Percentiles rank a stretch among this genome's conserved stretches.
phyloP scores from a whole-genome alignment of 2,113 vertebrate species.

The Ptychochromis oligacanthus region DNA sequence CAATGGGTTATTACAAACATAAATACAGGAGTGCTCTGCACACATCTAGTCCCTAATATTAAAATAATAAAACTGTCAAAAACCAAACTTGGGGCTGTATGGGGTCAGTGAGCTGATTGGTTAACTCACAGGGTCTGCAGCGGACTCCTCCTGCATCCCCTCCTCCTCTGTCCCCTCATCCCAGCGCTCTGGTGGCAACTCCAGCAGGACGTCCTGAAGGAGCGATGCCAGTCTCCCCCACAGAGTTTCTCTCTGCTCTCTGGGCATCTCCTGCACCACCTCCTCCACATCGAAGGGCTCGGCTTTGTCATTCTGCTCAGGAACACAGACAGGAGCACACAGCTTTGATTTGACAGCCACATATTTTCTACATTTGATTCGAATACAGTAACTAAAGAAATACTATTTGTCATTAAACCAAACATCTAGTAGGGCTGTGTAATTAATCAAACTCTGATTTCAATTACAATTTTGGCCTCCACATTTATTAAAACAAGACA shows the following conservation, averaged over 20 bases:
- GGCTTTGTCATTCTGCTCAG: constrained; percentile 80
- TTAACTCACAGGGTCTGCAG: constrained; percentile 78
- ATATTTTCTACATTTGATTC: not conserved
- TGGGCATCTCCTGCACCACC: constrained; percentile 88
- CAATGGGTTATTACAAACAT: not conserved
- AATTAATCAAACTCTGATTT: not conserved
- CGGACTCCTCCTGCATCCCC: constrained; percentile 79
- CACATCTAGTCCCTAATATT: not conserved
- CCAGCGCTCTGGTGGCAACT: constrained; percentile 86
- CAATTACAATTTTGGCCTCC: fast-evolving
- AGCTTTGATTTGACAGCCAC: not conserved
- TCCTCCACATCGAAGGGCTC: constrained; percentile 88
- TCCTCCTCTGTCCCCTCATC: constrained; percentile 47
- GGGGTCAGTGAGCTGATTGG: not conserved
- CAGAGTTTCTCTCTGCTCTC: constrained; percentile 84
- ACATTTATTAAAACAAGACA: not conserved
- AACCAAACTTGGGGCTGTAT: not conserved
- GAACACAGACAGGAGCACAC: not conserved
- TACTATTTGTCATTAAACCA: not conserved
- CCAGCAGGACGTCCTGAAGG: constrained; percentile 79
- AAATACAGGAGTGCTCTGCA: not conserved
- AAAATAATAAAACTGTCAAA: not conserved
- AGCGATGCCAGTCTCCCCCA: constrained; percentile 84
- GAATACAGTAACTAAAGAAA: not conserved
- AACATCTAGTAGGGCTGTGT: too few species aligned